Evolutionary conservation across 2,113 vertebrate genomes (phyloP), one percentile per base, ranked within the genome.

Genomic region (Phylloscopus trochiloides): DNA sequence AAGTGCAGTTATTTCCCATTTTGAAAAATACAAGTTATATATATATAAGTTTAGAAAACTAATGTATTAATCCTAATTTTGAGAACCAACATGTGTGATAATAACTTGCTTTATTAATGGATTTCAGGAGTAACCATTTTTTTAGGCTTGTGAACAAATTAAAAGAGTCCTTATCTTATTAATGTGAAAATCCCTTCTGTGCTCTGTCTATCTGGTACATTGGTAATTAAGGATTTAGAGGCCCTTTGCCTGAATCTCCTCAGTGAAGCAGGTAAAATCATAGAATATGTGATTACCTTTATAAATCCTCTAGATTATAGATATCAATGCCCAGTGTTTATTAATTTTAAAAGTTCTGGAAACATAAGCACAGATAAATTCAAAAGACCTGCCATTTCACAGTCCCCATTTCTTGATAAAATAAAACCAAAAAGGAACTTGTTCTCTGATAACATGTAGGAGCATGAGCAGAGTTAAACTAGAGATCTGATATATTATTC

Each of bases 221-320:
- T 4, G 3, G 52, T 84, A 96, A 95, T 95, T 93, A 94, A 93
- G 57, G 58, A 82, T 85, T 84, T 96, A 78, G 50, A 70, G 38
- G 17, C 3, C 38, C 19, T 94, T 73, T 94, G 29, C 43, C 74
- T 82, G 36, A 65, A 70, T 91, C 24, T 86, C 42, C 42, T 90
- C 52, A 77, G 43, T 29, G 47, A 90, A 40, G 51, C 22, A 76
- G 50, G 72, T 90, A 75, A 94, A 89, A 78, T 78, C 66, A 82
- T 9, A 65, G 19, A 63, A 10, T 57, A 19, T 90, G 32, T 83
- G 75, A 74, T 54, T 74, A 62, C 61, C 57, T 92, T 79, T 86
- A 31, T 16, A 82, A 74, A 86, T 74, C 47, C 70, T 92, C 45
- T 70, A 83, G 71, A 90, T 86, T 76, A 71, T 18, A 85, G 80